These are phyloP conservation scores for Bombus pyrosoma DNA, from an alignment of 1,140 invertebrate species.

Conservation along the genomic window DNA sequence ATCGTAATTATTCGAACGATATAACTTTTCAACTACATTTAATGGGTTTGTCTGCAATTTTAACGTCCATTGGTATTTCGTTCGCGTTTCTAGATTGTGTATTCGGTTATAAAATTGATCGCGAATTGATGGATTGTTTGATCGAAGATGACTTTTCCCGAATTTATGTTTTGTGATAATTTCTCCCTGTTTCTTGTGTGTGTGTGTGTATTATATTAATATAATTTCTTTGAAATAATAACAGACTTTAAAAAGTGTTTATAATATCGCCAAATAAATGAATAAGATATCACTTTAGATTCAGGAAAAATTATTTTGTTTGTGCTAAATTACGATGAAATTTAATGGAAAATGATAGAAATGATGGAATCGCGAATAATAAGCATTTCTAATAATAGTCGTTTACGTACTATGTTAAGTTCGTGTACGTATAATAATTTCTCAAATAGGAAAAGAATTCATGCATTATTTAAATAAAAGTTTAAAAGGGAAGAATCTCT, in stretches of 20 bases:
- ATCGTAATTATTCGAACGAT: background rate
- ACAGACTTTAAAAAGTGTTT: no score
- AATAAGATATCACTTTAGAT: no score
- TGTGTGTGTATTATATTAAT: background rate
- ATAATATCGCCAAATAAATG: no score
- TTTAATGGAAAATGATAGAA: background rate
- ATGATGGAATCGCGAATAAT: background rate
- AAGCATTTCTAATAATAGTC: background rate
- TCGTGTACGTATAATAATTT: no score
- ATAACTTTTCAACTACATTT: conserved; percentile 10
- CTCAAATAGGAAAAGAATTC: no score
- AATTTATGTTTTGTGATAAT: background rate
- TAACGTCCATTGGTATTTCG: background rate
- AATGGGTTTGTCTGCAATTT: conserved; percentile 14
- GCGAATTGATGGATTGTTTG: background rate
- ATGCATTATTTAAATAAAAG: no score
- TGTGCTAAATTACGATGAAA: background rate
- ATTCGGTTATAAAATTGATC: background rate
- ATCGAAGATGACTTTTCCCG: background rate
- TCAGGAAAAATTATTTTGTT: background rate
- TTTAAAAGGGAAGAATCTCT: no score
- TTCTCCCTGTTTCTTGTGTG: background rate
- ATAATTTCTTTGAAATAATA: no score
- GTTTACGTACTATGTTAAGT: no score
- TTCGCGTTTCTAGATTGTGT: no score